Evolutionary conservation across 1,140 invertebrate genomes (phyloP).

Genomic region (Drosophila busckii): DNA sequence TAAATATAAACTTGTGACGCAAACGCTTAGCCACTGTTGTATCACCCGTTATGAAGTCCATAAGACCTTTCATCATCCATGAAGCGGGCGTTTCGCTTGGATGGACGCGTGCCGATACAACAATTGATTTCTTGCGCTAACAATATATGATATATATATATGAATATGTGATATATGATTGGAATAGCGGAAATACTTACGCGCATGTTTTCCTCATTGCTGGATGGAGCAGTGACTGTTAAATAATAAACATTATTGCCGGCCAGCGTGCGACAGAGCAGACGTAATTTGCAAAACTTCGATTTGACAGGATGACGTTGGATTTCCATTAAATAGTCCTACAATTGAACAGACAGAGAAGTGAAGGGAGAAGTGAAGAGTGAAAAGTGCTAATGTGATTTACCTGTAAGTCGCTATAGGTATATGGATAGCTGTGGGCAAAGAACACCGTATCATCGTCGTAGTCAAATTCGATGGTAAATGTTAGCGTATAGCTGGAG

Average conservation of each 20-base stretch:
- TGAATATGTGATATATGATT: background rate
- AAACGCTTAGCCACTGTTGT: constrained; percentile 86
- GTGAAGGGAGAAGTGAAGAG: background rate
- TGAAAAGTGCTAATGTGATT: background rate
- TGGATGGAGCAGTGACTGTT: constrained; percentile 89
- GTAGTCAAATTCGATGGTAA: constrained; percentile 95
- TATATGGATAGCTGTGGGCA: constrained; percentile 98
- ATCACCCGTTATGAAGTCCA: constrained; percentile 93
- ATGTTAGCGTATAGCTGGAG: constrained; percentile 91
- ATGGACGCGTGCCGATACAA: constrained; percentile 94
- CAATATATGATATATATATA: background rate
- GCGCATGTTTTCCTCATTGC: constrained; percentile 80
- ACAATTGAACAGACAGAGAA: constrained; percentile 15
- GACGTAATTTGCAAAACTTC: constrained; percentile 86
- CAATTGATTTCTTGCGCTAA: constrained; percentile 89
- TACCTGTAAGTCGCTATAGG: constrained; percentile 90
- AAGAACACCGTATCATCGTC: constrained; percentile 95
- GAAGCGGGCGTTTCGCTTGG: constrained; percentile 97
- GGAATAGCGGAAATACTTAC: constrained; percentile 29
- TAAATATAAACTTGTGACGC: constrained; percentile 96
- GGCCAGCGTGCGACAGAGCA: constrained; percentile 91
- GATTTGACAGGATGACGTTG: constrained; percentile 89
- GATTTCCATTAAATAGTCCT: constrained; percentile 86
- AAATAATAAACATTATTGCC: constrained; percentile 96
- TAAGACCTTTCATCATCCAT: constrained; percentile 97